Evolutionary conservation across 2,888 invertebrate species (phyloP), one percentile per base, ranked within the genome.

Genomic region (Metellina segmentata): DNA sequence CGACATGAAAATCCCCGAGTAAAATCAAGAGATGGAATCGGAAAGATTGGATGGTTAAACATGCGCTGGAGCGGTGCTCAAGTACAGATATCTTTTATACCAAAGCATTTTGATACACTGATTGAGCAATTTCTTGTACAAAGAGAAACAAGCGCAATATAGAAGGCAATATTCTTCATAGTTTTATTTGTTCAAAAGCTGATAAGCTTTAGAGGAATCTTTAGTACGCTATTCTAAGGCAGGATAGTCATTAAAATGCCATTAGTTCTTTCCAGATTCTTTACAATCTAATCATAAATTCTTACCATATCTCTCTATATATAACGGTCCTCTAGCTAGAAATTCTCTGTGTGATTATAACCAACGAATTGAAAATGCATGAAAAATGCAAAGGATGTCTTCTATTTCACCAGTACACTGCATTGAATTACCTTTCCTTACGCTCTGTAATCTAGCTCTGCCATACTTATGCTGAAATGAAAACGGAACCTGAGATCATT

Each of bases 91-190:
- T 78, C 20, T 78, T 85, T 53, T 52, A 81, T 75, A 81, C 51
- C 52, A 82, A 87, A 91, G 91, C 83, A 83, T 86, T 81, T 72
- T 78, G 61, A 75, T 52, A 91, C 87, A 87, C 61, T 83, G 83
- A 88, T 91, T 91, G 91, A 91, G 91, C 91, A 91, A 91, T 87
- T 77, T 91, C 82, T 83, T 91, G 83, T 91, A 91, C 87, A 86
- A 91, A 91, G 75, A 91, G 81, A 91, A 91, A 91, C 87, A 88
- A 91, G 83, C 61, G 61, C 91, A 87, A 72, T 87, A 82, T 83
- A 91, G 82, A 91, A 91, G 91, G 91, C 91, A 88, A 87, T 86
- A 69, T 82, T 82, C 72, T 82, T 91, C 91, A 91, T 87, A 87
- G 75, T 77, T 87, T 91, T 87, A 91, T 91, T 87, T 91, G 87